Evolutionary conservation across 2,113 vertebrate genomes (phyloP), one percentile per base, ranked within the genome.

Genomic region (Aphyosemion australe): DNA sequence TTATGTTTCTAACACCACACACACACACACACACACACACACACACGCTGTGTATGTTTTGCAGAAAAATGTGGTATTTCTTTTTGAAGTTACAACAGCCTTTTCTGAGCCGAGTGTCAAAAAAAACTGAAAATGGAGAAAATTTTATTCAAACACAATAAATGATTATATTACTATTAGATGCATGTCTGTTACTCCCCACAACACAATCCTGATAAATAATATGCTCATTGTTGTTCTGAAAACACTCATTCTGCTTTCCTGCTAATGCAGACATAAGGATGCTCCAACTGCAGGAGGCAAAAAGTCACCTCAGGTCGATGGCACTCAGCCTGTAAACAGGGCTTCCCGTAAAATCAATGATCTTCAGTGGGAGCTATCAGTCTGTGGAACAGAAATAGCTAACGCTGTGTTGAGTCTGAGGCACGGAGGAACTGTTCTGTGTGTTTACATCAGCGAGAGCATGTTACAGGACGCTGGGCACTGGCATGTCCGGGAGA

Each of bases 311-410:
- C 95, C 95, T 95, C 95, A 97, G 96, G 96, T 98, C 97, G 96
- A 99, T 99, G 93, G 94, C 93, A 94, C 95, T 96, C 95, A 95
- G 95, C 95, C 96, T 96, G 96, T 95, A 98, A 98, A 97, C 96
- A 96, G 81, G 93, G 94, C 94, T 99, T 98, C 97, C 97, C 95
- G 95, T 97, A 98, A 98, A 98, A 98, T 98, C 97, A 98, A 98
- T 98, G 96, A 94, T 95, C 94, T 96, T 95, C 95, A 95, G 96
- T 95, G 92, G 94, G 83, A 94, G 93, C 94, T 94, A 95, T 95
- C 93, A 92, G 94, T 92, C 93, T 91, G 92, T 87, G 88, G 93
- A 87, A 89, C 93, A 92, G 65, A 91, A 93, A 91, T 88, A 92
- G 93, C 93, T 91, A 78, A 85, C 20, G 51, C 12, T 74, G 91